phyloP scores from a whole-genome alignment of 2,113 vertebrate species.

The Microcebus murinus region DNA sequence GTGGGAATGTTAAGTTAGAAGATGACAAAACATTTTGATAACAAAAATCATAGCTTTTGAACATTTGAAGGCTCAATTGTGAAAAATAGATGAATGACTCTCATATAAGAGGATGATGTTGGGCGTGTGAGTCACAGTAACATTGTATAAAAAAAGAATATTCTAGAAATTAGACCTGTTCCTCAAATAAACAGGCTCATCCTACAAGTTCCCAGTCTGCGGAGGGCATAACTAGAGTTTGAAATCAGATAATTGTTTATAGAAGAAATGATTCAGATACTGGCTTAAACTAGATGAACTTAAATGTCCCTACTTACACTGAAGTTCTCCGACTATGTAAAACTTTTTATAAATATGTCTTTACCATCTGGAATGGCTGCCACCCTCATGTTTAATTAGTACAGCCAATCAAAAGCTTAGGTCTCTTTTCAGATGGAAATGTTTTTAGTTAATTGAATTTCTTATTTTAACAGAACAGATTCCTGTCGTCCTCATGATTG shows the following conservation, averaged over 20 bases:
- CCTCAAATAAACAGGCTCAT: not conserved
- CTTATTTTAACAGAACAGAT: constrained; percentile 83
- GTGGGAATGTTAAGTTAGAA: not conserved
- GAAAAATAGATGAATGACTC: not conserved
- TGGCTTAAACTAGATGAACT: constrained; percentile 73
- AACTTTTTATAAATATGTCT: constrained; percentile 78
- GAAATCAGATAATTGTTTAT: not conserved
- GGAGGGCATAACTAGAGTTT: not conserved
- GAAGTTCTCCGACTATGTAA: constrained; percentile 77
- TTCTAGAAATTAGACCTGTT: not conserved
- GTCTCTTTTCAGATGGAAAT: constrained; percentile 79
- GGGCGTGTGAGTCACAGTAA: not conserved
- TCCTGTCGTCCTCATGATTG: constrained; percentile 71
- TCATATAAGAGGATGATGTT: not conserved
- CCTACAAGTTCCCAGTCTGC: not conserved
- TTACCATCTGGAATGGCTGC: constrained; percentile 80
- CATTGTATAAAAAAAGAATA: not conserved
- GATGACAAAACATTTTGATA: not conserved
- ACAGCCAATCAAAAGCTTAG: constrained; percentile 71
- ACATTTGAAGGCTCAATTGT: not conserved
- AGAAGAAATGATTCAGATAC: constrained; percentile 54
- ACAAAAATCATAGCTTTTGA: not conserved
- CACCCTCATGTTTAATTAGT: constrained; percentile 76
- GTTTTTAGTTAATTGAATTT: constrained; percentile 81
- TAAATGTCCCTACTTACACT: constrained; percentile 72